Percentiles rank a stretch among this genome's conserved stretches.
Conservation (phyloP, 2,113 vertebrate species). For the Numida meleagris region DNA sequence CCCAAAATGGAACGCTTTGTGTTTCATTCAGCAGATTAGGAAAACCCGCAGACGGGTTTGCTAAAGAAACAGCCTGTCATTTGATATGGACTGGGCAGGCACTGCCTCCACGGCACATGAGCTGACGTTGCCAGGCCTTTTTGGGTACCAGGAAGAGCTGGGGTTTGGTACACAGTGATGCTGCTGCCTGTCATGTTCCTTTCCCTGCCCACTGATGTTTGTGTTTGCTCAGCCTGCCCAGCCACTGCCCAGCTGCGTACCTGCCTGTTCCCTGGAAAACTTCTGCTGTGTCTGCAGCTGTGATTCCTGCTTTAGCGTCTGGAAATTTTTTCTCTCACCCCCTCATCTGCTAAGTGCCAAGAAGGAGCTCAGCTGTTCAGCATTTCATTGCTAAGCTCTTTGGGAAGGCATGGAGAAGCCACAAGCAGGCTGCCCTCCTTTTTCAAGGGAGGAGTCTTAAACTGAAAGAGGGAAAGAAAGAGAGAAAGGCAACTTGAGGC, state of each 20-base stretch:
- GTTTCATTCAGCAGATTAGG: background rate
- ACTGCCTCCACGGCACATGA: background rate
- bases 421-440: background rate
- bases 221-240: background rate
- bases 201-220: background rate
- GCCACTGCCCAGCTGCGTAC: background rate
- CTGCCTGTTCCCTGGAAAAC: constrained; percentile 13
- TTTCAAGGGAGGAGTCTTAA: background rate
- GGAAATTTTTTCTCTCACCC: constrained; percentile 41
- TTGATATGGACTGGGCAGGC: background rate
- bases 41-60: constrained; percentile 14
- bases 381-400: constrained; percentile 25
- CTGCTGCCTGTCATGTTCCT: background rate
- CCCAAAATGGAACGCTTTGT: background rate
- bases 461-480: accelerated
- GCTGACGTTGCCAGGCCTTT: background rate
- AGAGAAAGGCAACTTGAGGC: background rate
- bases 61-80: background rate
- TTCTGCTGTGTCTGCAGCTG: constrained; percentile 25
- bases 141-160: accelerated
- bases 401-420: constrained; percentile 22
- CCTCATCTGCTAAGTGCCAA: constrained; percentile 10
- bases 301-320: constrained; percentile 3
- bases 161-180: background rate
- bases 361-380: constrained; percentile 65